These are phyloP conservation scores for Drosophila triauraria DNA, from an alignment of 1,140 invertebrate genomes.

Conservation along the genomic window DNA sequence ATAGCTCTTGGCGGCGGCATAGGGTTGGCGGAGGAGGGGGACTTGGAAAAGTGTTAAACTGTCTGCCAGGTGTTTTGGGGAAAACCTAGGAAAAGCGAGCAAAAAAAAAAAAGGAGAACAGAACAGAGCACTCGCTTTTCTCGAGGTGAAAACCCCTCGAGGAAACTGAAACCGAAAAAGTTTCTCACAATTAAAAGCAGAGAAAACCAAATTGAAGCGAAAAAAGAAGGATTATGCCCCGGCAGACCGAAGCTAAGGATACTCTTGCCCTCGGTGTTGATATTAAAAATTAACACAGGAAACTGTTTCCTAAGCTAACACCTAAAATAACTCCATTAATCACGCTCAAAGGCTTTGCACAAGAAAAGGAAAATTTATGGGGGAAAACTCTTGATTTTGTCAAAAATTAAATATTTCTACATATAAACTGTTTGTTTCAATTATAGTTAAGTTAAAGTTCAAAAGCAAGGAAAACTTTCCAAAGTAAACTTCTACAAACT, in stretches of 20 bases:
- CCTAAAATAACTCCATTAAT: not conserved
- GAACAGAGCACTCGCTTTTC: slow-evolving; percentile 8
- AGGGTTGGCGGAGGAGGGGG: slow-evolving; percentile 8
- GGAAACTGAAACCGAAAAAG: slow-evolving; percentile 20
- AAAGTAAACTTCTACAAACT: no score
- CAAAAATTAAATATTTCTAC: not conserved
- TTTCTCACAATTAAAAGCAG: slow-evolving; percentile 33
- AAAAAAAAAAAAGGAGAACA: not conserved
- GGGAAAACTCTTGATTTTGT: not conserved
- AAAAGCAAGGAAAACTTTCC: not conserved
- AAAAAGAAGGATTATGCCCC: not conserved
- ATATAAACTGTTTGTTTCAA: no score
- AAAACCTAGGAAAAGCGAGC: slow-evolving; percentile 4
- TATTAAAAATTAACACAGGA: not conserved
- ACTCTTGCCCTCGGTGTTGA: slow-evolving; percentile 16
- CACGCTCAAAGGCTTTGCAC: not conserved
- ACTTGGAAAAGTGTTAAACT: slow-evolving; percentile 37
- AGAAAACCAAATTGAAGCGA: not conserved
- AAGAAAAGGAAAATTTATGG: not conserved
- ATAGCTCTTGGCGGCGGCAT: slow-evolving; percentile 37
- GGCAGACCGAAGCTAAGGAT: slow-evolving; percentile 34
- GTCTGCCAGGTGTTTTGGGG: slow-evolving; percentile 37
- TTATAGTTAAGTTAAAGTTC: not conserved
- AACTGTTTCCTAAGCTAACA: not conserved
- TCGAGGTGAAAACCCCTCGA: not conserved